Evolutionary conservation across 2,888 invertebrate species (phyloP), one percentile per base, ranked within the genome.

Genomic region (Cremastinae sp.): DNA sequence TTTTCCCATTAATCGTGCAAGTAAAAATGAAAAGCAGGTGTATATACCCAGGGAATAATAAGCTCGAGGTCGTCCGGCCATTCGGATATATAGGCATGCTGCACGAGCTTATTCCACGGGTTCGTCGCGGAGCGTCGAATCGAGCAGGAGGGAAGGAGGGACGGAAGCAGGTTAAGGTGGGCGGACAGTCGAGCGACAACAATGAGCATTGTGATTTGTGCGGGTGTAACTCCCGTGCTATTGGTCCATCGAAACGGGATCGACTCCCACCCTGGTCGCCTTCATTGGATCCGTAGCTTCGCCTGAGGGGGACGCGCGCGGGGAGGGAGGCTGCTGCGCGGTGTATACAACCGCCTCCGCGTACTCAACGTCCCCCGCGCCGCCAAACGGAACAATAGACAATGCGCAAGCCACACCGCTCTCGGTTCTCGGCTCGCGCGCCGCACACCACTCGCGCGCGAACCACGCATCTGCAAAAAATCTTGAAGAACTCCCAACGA

Each of bases 201-300:
- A 89, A 89, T 89, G 88, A 88, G 89, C 89, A 89, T 89, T 89
- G 89, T 89, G 89, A 89, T 89, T 89, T 89, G 89, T 84, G 89
- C 88, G 88, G 87, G 87, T 87, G 87, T 83, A 85, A 83, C 85
- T 80, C 70, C 78, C 71, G 74, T 83, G 77, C 79, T 66, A 88
- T 87, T 87, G 88, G 88, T 84, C 82, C 49, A 56, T 74, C 41
- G 66, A 53, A 65, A 28, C 45, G 62, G 37, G 61, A 79, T 73
- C 62, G 66, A 75, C 81, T 84, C 86, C 82, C 84, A 84, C 83
- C 85, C 83, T 79, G 79, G 70, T 78, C 69, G 70, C 77, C 68
- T 82, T 81, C 82, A 85, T 85, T 84, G 86, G 83, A 83, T 83
- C 83, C 82, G 71, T 61, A 75, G 81, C 80, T 79, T 82, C 80